phyloP scores from a whole-genome alignment of 2,113 vertebrate genomes.

The Silurus asotus region DNA sequence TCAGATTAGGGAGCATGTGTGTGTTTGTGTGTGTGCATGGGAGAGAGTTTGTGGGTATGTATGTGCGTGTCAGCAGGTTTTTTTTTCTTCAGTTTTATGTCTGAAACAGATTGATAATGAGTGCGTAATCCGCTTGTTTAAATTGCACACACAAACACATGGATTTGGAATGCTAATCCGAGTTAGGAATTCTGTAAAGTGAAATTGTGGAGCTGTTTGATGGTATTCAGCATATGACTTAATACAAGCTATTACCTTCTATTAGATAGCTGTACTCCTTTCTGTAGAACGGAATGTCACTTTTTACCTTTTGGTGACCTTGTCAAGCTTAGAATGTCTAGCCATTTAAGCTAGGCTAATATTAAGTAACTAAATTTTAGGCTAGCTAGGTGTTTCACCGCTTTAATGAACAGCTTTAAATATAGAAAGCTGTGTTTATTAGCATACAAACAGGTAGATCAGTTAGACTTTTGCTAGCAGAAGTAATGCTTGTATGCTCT shows the following conservation, averaged over 20 bases:
- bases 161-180: neutral
- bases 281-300: neutral
- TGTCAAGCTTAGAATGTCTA: neutral
- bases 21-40: constrained; percentile 47
- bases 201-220: neutral
- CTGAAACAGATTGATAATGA: constrained; percentile 1
- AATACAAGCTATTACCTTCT: neutral
- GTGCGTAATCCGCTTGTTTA: neutral
- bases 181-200: neutral
- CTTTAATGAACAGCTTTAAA: neutral
- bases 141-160: constrained; percentile 13
- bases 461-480: neutral
- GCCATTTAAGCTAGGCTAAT: neutral
- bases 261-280: neutral
- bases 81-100: constrained; percentile 9
- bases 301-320: neutral
- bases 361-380: neutral
- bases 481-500: neutral
- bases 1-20: constrained; percentile 69
- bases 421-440: neutral
- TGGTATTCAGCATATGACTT: neutral
- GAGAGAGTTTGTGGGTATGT: constrained; percentile 39
- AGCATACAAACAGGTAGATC: neutral
- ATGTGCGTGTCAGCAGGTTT: constrained; percentile 37
- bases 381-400: neutral